phyloP scores from a whole-genome alignment of 1,140 invertebrate species.

The Mya arenaria region DNA sequence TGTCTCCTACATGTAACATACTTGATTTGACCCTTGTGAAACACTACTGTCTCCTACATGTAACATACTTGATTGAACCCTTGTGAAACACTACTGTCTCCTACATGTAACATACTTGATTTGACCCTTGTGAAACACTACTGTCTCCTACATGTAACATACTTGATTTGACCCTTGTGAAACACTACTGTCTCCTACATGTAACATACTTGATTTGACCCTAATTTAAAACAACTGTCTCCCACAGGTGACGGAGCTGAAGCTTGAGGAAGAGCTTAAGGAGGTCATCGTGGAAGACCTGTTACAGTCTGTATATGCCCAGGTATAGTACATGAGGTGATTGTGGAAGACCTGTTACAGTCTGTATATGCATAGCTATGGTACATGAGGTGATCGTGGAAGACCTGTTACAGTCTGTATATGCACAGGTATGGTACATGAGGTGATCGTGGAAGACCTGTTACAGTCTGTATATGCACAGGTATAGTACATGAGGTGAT shows the following conservation, averaged over 20 bases:
- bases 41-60: too few species aligned
- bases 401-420: too few species aligned
- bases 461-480: too few species aligned
- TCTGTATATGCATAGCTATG: too few species aligned
- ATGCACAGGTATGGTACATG: too few species aligned
- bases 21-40: not conserved
- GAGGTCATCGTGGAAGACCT: conserved; percentile 63
- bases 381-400: too few species aligned
- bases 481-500: too few species aligned
- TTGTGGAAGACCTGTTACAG: too few species aligned
- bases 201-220: not conserved
- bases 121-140: not conserved
- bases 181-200: not conserved
- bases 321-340: too few species aligned
- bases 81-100: not conserved
- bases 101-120: not conserved
- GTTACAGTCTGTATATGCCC: conserved; percentile 61
- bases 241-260: conserved; percentile 55
- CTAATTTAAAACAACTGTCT: not conserved
- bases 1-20: not conserved
- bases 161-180: not conserved
- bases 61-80: not conserved
- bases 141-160: not conserved
- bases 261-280: conserved; percentile 60
- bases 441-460: too few species aligned